phyloP scores from a whole-genome alignment of 2,797 vertebrate species.

The Diplodus sargus region DNA sequence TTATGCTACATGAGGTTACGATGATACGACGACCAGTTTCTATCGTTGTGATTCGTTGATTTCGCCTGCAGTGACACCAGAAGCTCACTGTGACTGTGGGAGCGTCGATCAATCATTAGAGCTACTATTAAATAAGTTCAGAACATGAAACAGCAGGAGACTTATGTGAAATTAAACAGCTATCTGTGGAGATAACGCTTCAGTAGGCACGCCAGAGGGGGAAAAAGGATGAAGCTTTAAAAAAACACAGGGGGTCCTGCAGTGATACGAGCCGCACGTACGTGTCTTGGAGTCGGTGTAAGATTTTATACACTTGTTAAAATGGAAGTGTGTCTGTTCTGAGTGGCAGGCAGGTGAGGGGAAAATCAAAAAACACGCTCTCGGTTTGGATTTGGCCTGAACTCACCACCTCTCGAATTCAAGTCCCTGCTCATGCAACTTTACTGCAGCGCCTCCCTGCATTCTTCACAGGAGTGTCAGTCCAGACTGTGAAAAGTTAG shows the following conservation, averaged over 20 bases:
- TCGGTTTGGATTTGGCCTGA: no score
- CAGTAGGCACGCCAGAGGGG: background rate
- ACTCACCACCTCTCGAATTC: no score
- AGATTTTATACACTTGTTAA: conserved; percentile 7
- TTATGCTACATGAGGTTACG: background rate
- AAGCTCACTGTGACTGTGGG: background rate
- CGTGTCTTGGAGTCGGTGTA: background rate
- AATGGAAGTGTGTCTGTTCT: background rate
- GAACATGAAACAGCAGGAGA: conserved; percentile 15
- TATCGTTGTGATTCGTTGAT: background rate
- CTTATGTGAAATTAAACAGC: background rate
- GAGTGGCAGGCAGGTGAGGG: background rate
- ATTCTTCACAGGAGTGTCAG: no score
- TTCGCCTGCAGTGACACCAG: background rate
- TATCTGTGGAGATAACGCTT: background rate
- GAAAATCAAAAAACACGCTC: no score
- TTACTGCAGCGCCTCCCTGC: no score
- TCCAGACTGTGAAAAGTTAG: no score
- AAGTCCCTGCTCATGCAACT: no score
- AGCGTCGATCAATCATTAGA: background rate
- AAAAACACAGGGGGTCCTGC: background rate
- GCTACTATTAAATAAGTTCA: background rate
- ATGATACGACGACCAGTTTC: background rate
- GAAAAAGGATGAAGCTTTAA: conserved; percentile 7
- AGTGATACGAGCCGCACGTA: background rate